Evolutionary conservation across 1,140 invertebrate species (phyloP).

Genomic region (Brachionus calyciflorus): DNA sequence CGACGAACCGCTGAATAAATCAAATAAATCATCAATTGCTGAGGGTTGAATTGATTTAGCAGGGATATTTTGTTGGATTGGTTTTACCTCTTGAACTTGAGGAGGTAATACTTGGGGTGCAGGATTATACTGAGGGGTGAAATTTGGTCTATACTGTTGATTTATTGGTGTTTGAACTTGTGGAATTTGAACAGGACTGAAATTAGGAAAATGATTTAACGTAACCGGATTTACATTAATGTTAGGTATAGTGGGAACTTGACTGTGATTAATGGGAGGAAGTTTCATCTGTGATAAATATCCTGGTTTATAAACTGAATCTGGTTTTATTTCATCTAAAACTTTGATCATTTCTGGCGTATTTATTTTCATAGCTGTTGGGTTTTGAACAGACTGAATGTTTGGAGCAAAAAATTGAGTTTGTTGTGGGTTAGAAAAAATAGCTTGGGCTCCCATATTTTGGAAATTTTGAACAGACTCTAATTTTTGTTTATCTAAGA

Average conservation of each 20-base stretch:
- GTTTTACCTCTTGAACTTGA: neutral
- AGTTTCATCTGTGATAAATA: slow-evolving; percentile 23
- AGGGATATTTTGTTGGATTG: neutral
- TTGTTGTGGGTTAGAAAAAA: neutral
- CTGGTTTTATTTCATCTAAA: slow-evolving; percentile 7
- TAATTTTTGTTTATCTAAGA: neutral
- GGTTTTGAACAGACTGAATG: too few relatives aligned
- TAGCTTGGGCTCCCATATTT: neutral
- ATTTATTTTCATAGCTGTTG: neutral
- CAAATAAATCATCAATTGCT: slow-evolving; percentile 15
- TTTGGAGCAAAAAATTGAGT: too few relatives aligned
- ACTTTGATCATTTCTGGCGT: neutral
- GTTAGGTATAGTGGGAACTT: too few relatives aligned
- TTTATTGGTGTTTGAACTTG: too few relatives aligned
- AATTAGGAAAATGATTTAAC: neutral
- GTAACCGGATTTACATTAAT: neutral
- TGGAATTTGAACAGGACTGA: neutral
- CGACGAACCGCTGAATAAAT: neutral
- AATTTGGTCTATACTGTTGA: too few relatives aligned
- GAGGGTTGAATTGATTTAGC: neutral
- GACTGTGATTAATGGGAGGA: neutral
- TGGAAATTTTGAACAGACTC: neutral
- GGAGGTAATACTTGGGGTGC: neutral
- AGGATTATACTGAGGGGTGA: too few relatives aligned
- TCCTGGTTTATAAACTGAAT: slow-evolving; percentile 24